These are phyloP conservation scores for Pyrgilauda ruficollis DNA, from an alignment of 2,113 vertebrate species.

Conservation along the genomic window DNA sequence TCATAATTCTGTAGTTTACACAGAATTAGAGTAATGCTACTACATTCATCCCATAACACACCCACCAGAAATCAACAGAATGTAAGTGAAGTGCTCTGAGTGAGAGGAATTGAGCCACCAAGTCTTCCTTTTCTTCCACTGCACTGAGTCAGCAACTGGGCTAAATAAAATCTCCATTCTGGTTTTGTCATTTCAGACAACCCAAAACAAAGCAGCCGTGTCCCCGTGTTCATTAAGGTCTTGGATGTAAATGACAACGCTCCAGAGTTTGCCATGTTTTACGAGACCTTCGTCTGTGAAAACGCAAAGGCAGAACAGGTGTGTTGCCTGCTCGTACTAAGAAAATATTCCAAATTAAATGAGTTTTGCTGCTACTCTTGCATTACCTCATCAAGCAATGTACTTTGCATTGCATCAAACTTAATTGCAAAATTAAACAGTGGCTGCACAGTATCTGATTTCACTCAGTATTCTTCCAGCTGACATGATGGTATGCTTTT, in stretches of 20 bases:
- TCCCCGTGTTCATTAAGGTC: constrained; percentile 87
- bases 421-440: constrained; percentile 27
- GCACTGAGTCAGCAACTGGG: background rate
- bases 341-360: background rate
- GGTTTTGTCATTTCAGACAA: constrained; percentile 78
- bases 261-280: constrained; percentile 87
- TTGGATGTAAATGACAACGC: constrained; percentile 95
- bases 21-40: background rate
- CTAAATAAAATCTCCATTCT: constrained; percentile 33
- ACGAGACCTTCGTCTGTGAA: constrained; percentile 94
- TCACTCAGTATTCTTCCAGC: background rate
- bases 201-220: constrained; percentile 84
- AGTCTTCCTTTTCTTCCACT: background rate
- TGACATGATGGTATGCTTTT: background rate
- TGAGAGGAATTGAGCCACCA: background rate
- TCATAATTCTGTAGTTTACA: background rate
- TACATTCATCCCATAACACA: background rate
- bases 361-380: background rate
- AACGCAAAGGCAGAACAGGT: constrained; percentile 94
- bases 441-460: background rate
- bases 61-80: background rate
- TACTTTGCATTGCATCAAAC: background rate
- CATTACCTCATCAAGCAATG: background rate
- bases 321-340: background rate
- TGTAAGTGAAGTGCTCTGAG: background rate